Conservation (phyloP, 2,113 vertebrate genomes). For the Calonectris borealis region DNA sequence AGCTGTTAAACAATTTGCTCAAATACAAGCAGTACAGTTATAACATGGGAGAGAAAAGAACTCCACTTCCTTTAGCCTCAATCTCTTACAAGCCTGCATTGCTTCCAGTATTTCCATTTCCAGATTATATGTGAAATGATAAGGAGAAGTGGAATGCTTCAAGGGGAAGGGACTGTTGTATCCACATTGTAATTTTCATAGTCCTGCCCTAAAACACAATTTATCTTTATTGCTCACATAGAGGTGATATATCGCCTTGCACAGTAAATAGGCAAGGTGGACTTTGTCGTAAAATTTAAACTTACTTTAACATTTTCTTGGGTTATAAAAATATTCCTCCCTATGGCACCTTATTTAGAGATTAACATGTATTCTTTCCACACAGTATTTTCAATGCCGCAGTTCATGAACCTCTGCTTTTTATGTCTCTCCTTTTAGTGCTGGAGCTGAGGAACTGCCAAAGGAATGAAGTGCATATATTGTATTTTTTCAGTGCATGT, state of each 20-base stretch:
- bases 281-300: constrained; percentile 59
- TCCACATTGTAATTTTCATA: not conserved
- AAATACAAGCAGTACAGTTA: not conserved
- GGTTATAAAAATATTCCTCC: constrained; percentile 56
- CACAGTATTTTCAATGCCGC: not conserved
- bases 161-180: not conserved
- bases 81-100: not conserved
- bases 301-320: constrained; percentile 28
- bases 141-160: not conserved
- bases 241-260: not conserved
- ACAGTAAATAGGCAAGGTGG: constrained; percentile 37
- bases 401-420: not conserved
- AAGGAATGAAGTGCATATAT: not conserved
- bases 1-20: not conserved
- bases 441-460: not conserved
- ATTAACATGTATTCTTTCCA: constrained; percentile 8
- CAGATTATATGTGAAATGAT: not conserved
- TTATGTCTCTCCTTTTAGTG: not conserved
- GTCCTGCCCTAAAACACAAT: constrained; percentile 29
- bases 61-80: not conserved
- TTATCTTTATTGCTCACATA: constrained; percentile 34
- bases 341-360: constrained; percentile 33
- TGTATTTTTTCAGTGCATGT: not conserved
- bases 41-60: not conserved
- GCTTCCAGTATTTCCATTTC: not conserved